Evolutionary conservation across 2,797 vertebrate species (phyloP).

Genomic region (Sebastes hubbsi): DNA sequence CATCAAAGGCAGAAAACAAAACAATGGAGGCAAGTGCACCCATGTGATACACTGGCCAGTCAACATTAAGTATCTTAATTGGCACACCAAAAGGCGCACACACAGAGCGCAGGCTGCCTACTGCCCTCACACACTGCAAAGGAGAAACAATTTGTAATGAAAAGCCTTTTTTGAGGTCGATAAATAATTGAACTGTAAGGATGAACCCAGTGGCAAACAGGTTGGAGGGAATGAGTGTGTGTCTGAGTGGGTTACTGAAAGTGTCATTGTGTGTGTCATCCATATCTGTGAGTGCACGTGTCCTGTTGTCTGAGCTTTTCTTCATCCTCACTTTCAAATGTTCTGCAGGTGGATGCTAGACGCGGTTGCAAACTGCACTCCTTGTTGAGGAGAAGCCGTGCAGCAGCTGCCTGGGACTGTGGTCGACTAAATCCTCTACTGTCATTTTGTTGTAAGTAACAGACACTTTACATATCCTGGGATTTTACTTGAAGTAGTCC

Average conservation of each 20-base stretch:
- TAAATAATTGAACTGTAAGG: constrained; percentile 69
- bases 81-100: neutral
- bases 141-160: constrained; percentile 55
- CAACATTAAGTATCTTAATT: constrained; percentile 2
- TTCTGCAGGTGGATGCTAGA: constrained; percentile 59
- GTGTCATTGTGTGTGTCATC: constrained; percentile 8
- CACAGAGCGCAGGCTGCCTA: neutral
- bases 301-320: constrained; percentile 39
- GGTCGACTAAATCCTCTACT: neutral
- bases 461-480: neutral
- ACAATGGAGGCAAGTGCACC: neutral
- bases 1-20: neutral
- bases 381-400: neutral
- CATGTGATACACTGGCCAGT: neutral
- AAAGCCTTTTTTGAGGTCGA: constrained; percentile 42
- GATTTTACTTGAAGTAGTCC: no score
- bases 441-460: neutral
- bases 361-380: neutral
- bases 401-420: neutral
- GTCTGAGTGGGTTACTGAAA: constrained; percentile 12
- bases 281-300: neutral
- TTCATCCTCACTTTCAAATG: constrained; percentile 60
- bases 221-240: constrained; percentile 23
- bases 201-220: constrained; percentile 51
- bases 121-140: constrained; percentile 16